Conservation (phyloP, 2,113 vertebrate genomes). For the Melanocharis versteri region DNA sequence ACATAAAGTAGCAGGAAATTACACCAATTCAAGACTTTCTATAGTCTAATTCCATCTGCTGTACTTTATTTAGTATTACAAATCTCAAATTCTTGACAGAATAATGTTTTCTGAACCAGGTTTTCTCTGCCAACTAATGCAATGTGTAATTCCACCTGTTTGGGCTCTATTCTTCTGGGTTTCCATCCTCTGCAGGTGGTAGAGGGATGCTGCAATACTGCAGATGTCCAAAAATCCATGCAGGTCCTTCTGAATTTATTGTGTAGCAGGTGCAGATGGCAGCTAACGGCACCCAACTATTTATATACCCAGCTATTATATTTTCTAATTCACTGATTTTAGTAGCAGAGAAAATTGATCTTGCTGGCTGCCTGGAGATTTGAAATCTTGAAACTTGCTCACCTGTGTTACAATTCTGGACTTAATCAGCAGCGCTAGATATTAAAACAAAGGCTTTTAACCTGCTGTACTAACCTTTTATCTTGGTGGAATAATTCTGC, state of each 20-base stretch:
- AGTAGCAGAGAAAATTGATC: not conserved
- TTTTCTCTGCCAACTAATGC: not conserved
- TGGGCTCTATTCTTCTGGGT: not conserved
- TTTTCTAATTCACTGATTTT: conserved; percentile 44
- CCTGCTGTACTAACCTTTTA: not conserved
- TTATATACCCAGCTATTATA: not conserved
- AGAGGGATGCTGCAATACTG: not conserved
- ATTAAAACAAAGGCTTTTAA: not conserved
- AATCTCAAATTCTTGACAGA: not conserved
- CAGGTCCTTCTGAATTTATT: not conserved
- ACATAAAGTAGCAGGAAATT: conserved; percentile 5
- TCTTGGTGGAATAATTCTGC: not conserved
- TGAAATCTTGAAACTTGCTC: not conserved
- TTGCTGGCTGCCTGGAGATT: not conserved
- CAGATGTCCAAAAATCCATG: not conserved
- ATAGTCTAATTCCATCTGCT: not conserved
- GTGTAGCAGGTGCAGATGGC: not conserved
- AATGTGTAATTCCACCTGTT: not conserved
- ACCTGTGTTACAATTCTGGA: not conserved
- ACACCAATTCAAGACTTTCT: not conserved
- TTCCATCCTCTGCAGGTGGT: not conserved
- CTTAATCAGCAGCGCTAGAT: not conserved
- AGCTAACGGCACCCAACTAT: conserved; percentile 1
- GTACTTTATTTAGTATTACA: not conserved
- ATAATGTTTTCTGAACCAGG: not conserved